Evolutionary conservation across 2,113 vertebrate genomes (phyloP).

Genomic region (Epinephelus fuscoguttatus): DNA sequence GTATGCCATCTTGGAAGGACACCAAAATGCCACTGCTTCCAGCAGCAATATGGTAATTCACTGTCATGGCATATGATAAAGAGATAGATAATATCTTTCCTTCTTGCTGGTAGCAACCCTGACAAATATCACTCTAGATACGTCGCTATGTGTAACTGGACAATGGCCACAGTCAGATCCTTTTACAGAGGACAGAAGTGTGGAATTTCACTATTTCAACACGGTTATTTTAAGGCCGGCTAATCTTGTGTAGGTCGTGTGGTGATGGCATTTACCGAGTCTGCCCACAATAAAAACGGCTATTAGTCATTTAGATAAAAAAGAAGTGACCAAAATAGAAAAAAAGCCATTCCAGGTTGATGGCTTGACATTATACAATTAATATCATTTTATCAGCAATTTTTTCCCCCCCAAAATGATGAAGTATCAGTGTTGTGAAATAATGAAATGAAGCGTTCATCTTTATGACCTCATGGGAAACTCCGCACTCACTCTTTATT

Average conservation of each 20-base stretch:
- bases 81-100: conserved; percentile 49
- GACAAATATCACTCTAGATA: conserved; percentile 34
- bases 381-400: not conserved
- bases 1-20: conserved; percentile 39
- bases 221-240: conserved; percentile 29
- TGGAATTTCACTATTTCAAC: conserved; percentile 17
- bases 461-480: conserved; percentile 72
- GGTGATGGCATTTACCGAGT: not conserved
- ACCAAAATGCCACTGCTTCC: conserved; percentile 57
- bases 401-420: not conserved
- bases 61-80: conserved; percentile 54
- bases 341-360: not conserved
- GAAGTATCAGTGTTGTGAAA: conserved; percentile 10
- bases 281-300: not conserved
- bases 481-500: conserved; percentile 49
- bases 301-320: not conserved
- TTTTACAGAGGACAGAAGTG: conserved; percentile 19
- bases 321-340: not conserved
- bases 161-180: not conserved
- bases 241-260: conserved; percentile 6
- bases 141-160: not conserved
- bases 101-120: conserved; percentile 29
- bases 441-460: conserved; percentile 19
- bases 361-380: not conserved
- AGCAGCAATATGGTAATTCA: conserved; percentile 56